A percentile compares a stretch with the other conserved stretches of the same genome.
phyloP scores from a whole-genome alignment of 1,140 invertebrate genomes.

The Papilio helenus region DNA sequence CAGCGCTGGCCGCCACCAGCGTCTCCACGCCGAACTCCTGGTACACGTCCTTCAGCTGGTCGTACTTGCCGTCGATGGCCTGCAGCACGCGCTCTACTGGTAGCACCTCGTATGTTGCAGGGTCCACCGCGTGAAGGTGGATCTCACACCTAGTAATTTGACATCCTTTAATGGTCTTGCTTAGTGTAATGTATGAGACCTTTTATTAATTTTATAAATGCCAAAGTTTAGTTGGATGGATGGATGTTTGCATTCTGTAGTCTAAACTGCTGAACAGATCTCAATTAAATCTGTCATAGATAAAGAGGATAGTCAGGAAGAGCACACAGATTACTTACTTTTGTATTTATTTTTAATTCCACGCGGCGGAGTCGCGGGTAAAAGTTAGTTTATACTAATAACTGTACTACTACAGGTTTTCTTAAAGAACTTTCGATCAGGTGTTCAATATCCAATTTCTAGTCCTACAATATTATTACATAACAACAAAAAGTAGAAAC shows the following conservation, averaged over 20 bases:
- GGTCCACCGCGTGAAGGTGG: conserved; percentile 93
- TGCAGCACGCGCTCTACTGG: conserved; percentile 91
- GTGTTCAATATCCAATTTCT: background rate
- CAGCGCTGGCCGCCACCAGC: conserved; percentile 87
- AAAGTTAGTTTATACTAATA: no score
- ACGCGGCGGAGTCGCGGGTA: no score
- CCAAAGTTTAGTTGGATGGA: no score
- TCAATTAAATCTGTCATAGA: no score
- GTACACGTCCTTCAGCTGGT: conserved; percentile 89
- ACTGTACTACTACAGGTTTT: no score
- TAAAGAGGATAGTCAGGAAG: no score
- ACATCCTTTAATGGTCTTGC: background rate
- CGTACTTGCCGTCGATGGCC: conserved; percentile 93
- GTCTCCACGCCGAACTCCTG: conserved; percentile 92
- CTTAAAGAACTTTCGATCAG: background rate
- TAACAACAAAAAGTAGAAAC: background rate
- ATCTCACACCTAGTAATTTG: conserved; percentile 90
- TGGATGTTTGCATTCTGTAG: no score
- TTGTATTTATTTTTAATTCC: no score
- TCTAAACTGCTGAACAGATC: no score
- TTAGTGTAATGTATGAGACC: no score
- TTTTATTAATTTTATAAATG: no score
- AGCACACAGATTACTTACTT: no score
- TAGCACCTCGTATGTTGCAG: conserved; percentile 88
- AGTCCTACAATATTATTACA: background rate